A percentile compares a stretch with the other conserved stretches of the same genome.
phyloP scores from a whole-genome alignment of 2,797 vertebrate genomes.

The Chaenodraco wilsoni region DNA sequence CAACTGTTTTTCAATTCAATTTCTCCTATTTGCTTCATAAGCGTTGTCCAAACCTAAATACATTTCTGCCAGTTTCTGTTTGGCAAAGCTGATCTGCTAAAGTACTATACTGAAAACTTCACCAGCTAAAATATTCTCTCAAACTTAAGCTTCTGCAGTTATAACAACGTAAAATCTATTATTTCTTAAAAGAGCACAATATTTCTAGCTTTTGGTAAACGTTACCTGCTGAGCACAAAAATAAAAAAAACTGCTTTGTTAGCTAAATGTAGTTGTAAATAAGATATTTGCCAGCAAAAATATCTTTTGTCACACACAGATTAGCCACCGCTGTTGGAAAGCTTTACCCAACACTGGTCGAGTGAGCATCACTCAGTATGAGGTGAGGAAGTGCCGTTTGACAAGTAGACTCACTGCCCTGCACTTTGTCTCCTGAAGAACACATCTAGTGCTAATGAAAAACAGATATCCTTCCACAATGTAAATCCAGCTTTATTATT shows the following conservation, averaged over 20 bases:
- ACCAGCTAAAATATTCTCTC: conserved; percentile 47
- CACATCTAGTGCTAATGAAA: conserved; percentile 58
- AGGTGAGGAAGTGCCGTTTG: conserved; percentile 82
- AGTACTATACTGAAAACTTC: conserved; percentile 28
- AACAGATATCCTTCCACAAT: conserved; percentile 52
- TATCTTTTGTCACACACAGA: conserved; percentile 84
- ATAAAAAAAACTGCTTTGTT: conserved; percentile 49
- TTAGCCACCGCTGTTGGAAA: conserved; percentile 84
- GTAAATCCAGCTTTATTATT: conserved; percentile 40
- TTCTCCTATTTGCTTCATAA: conserved; percentile 20
- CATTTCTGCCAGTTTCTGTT: conserved; percentile 21
- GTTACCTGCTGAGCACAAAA: conserved; percentile 47
- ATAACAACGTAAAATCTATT: conserved; percentile 20
- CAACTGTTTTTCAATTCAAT: conserved; percentile 31
- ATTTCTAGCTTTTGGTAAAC: conserved; percentile 48
- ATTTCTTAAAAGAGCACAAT: conserved; percentile 4
- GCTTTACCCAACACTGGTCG: conserved; percentile 82
- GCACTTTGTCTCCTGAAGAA: conserved; percentile 47
- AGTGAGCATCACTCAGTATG: conserved; percentile 80
- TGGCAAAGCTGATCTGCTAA: conserved; percentile 41
- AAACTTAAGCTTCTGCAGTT: conserved; percentile 38
- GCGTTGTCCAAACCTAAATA: conserved; percentile 11
- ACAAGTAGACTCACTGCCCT: conserved; percentile 72
- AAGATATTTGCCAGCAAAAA: conserved; percentile 81
- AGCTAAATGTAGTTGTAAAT: conserved; percentile 74